Evolutionary conservation across 2,888 invertebrate species (phyloP).

Genomic region (Sinelater perroti): DNA sequence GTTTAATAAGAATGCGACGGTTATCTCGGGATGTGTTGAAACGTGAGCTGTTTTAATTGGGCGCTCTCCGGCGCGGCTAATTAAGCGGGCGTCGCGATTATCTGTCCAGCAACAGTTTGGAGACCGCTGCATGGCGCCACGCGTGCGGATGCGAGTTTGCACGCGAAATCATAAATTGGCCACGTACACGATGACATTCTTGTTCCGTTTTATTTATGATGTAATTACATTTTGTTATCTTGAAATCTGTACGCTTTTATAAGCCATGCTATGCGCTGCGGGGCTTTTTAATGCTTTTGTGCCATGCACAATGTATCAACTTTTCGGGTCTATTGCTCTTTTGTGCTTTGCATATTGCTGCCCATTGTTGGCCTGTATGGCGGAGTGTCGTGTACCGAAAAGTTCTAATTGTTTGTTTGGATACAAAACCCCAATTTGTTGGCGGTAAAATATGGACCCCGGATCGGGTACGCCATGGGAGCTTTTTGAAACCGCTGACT

Average conservation of each 20-base stretch:
- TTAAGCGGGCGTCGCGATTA: no score
- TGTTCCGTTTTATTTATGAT: slow-evolving; percentile 50
- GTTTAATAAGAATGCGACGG: no score
- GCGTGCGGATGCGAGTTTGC: slow-evolving; percentile 45
- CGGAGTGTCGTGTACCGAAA: slow-evolving; percentile 1
- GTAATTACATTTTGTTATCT: slow-evolving; percentile 51
- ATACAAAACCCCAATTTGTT: slow-evolving; percentile 3
- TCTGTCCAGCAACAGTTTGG: slow-evolving; percentile 16
- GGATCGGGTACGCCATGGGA: no score
- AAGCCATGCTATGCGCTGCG: slow-evolving; percentile 34
- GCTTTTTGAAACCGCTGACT: no score
- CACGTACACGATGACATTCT: slow-evolving; percentile 50
- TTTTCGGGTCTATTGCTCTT: slow-evolving; percentile 21
- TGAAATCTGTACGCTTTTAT: slow-evolving; percentile 45
- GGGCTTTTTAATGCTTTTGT: slow-evolving; percentile 42
- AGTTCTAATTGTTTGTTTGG: slow-evolving; percentile 9
- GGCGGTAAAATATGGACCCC: not conserved
- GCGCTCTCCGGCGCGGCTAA: not conserved
- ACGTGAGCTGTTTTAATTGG: no score
- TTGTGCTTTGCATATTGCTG: slow-evolving; percentile 13
- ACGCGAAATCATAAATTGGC: slow-evolving; percentile 51
- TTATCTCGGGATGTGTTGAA: no score
- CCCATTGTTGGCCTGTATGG: slow-evolving; percentile 12
- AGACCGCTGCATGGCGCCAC: slow-evolving; percentile 30
- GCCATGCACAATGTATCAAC: slow-evolving; percentile 38